Conservation (phyloP, 2,888 invertebrate species). For the Chaitophorus viminalis region DNA sequence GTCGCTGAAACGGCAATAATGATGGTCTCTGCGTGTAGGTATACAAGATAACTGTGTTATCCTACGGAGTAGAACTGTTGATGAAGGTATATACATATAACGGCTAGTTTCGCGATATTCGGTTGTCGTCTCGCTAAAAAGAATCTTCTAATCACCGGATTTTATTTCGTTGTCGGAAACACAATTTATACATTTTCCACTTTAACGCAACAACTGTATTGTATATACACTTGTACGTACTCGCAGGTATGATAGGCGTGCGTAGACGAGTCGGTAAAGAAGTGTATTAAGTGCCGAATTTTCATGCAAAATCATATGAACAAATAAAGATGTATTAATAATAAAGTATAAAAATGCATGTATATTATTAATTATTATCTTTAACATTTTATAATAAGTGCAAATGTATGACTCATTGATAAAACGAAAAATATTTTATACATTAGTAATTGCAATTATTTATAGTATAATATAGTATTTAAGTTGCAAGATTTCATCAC, state of each 20-base stretch:
- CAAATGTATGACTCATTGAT: not conserved
- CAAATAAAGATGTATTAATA: not conserved
- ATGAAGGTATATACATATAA: not conserved
- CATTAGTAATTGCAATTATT: not conserved
- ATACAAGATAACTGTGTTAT: not conserved
- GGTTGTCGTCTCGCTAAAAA: not conserved
- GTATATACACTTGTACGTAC: not conserved
- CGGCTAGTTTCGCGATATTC: not conserved
- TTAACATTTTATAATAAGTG: not conserved
- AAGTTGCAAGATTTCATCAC: not conserved
- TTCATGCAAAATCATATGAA: constrained; percentile 19
- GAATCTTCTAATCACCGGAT: not conserved
- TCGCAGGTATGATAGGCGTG: not conserved
- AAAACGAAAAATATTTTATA: not conserved
- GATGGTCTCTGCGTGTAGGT: not conserved
- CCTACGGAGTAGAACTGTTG: not conserved
- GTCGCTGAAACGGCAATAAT: not conserved
- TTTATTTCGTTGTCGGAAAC: not conserved
- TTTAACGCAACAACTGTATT: not conserved
- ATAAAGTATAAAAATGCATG: not conserved
- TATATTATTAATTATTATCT: not conserved
- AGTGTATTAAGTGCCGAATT: not conserved
- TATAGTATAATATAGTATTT: not conserved
- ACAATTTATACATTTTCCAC: not conserved
- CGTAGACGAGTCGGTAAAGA: not conserved